Evolutionary conservation across 2,888 invertebrate genomes (phyloP).

Genomic region (Drosophila buzzatii): DNA sequence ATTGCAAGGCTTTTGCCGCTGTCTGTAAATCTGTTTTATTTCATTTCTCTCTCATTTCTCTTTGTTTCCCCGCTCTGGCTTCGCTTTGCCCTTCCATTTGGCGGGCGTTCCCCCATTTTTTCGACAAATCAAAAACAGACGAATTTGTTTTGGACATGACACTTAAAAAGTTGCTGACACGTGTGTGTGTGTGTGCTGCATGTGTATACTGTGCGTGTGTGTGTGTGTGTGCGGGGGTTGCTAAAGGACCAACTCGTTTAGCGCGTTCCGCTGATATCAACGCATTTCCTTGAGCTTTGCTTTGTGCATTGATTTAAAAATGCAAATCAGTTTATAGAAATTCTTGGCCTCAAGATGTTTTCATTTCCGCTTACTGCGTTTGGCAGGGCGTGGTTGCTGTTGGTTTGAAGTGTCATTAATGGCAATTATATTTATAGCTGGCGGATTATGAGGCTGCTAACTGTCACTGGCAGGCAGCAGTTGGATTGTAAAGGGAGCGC

Average conservation of each 20-base stretch:
- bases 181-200: constrained; percentile 46
- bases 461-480: constrained; percentile 63
- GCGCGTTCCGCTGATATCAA: constrained; percentile 16
- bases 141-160: constrained; percentile 84
- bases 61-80: constrained; percentile 9
- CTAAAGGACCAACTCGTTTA: constrained; percentile 52
- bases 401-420: constrained; percentile 70
- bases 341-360: constrained; percentile 74
- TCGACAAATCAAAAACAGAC: constrained; percentile 85
- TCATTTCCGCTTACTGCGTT: constrained; percentile 66
- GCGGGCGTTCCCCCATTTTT: constrained; percentile 65
- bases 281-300: constrained; percentile 54
- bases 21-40: constrained; percentile 22
- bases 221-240: constrained; percentile 49
- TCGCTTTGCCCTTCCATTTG: constrained; percentile 22
- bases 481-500: background rate
- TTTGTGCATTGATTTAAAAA: constrained; percentile 76
- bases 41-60: background rate
- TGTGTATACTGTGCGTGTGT: constrained; percentile 15
- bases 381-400: constrained; percentile 49
- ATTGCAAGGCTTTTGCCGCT: constrained; percentile 58
- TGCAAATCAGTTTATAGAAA: constrained; percentile 74
- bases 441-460: constrained; percentile 74
- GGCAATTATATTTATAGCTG: constrained; percentile 76
- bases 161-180: constrained; percentile 80